Evolutionary conservation across 2,113 vertebrate genomes (phyloP).

Genomic region (Tringa solitaria): DNA sequence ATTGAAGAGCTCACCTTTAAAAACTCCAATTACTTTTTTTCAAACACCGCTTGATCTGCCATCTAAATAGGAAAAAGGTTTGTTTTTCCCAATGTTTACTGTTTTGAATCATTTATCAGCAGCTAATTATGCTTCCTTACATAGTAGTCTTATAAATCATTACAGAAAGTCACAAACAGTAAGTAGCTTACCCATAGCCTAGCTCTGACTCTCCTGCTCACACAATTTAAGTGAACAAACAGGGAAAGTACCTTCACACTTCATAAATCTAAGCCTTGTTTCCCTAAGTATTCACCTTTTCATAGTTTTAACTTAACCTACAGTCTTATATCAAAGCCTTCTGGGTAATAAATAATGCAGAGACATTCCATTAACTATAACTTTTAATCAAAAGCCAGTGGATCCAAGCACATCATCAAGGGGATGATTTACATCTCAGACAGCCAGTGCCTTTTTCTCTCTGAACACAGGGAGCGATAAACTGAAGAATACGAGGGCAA

Average conservation of each 20-base stretch:
- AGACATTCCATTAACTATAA: constrained; percentile 37
- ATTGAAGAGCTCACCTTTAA: neutral
- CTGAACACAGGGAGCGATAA: neutral
- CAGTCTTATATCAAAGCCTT: constrained; percentile 11
- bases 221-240: neutral
- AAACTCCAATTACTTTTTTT: accelerated
- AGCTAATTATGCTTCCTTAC: neutral
- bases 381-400: constrained; percentile 46
- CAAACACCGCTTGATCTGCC: neutral
- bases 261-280: neutral
- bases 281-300: constrained; percentile 20
- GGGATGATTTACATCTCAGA: constrained; percentile 4
- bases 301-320: constrained; percentile 5
- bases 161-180: neutral
- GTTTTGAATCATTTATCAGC: neutral
- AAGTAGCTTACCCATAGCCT: neutral
- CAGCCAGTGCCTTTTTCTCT: neutral
- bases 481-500: neutral
- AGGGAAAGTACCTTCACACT: neutral
- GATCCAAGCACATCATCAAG: neutral
- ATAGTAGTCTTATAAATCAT: neutral
- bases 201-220: neutral
- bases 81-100: neutral
- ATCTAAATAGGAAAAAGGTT: neutral
- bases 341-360: constrained; percentile 61